These are phyloP conservation scores for Oreochromis grahami DNA, from an alignment of 2,797 vertebrate genomes.

Conservation along the genomic window DNA sequence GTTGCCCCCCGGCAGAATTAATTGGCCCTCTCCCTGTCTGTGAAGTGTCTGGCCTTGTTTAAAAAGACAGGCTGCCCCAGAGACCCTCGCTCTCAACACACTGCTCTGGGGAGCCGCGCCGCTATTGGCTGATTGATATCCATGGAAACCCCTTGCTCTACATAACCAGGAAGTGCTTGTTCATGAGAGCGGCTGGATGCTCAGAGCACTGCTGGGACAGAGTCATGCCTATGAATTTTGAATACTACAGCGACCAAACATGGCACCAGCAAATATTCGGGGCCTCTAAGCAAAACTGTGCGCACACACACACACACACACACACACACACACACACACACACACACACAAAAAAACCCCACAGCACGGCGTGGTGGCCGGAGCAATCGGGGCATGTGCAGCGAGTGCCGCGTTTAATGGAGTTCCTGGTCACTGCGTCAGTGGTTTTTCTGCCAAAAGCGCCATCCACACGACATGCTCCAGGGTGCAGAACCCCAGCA, in stretches of 20 bases:
- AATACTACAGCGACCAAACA: background rate
- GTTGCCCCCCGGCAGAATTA: constrained; percentile 77
- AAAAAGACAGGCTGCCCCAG: constrained; percentile 76
- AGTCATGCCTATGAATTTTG: background rate
- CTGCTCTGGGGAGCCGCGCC: constrained; percentile 36
- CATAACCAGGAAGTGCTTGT: constrained; percentile 67
- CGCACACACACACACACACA: background rate
- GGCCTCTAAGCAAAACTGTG: background rate
- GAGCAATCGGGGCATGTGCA: background rate
- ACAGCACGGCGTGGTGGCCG: background rate
- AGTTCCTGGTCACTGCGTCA: constrained; percentile 48
- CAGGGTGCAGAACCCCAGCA: background rate
- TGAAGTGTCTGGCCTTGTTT: constrained; percentile 80
- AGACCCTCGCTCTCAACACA: constrained; percentile 64
- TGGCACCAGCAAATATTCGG: background rate
- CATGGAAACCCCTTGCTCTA: constrained; percentile 69
- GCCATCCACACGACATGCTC: constrained; percentile 42
- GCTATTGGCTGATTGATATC: constrained; percentile 73
- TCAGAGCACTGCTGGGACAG: background rate
- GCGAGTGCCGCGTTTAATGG: constrained; percentile 6
- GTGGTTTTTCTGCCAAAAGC: constrained; percentile 3
- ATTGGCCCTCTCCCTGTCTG: constrained; percentile 78
- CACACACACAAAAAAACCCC: background rate
- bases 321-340: background rate
- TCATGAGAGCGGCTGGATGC: constrained; percentile 8